Conservation (phyloP, 2,888 invertebrate genomes). For the Athetis lepigone region DNA sequence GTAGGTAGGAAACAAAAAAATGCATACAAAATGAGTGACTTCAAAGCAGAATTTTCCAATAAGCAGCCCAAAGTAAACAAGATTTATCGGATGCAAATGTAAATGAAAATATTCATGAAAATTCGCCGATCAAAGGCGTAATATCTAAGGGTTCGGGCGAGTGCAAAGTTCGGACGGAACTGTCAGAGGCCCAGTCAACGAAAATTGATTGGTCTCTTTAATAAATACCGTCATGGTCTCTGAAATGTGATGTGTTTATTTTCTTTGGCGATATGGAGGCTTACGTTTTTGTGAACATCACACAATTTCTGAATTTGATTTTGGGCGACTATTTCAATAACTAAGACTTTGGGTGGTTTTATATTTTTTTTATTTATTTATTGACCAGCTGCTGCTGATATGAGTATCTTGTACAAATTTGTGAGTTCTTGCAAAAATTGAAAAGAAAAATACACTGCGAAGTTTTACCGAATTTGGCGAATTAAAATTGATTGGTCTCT, state of each 20-base stretch:
- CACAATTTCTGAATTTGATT: too few species aligned
- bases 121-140: slow-evolving; percentile 59
- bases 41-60: slow-evolving; percentile 60
- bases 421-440: too few species aligned
- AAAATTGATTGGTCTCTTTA: slow-evolving; percentile 51
- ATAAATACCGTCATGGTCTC: slow-evolving; percentile 18
- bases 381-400: too few species aligned
- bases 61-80: slow-evolving; percentile 56
- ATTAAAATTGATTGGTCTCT: slow-evolving; percentile 51
- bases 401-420: too few species aligned
- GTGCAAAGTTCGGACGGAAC: slow-evolving; percentile 44
- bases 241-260: slow-evolving; percentile 13
- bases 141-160: slow-evolving; percentile 39
- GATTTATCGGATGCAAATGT: slow-evolving; percentile 68
- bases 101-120: slow-evolving; percentile 74
- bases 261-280: not conserved
- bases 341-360: too few species aligned
- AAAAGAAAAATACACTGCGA: too few species aligned
- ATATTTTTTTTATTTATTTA: too few species aligned
- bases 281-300: too few species aligned
- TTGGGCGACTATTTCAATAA: too few species aligned
- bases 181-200: slow-evolving; percentile 21
- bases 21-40: slow-evolving; percentile 17
- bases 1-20: not conserved
- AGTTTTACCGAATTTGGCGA: too few species aligned